Evolutionary conservation across 2,797 vertebrate genomes (phyloP).

Genomic region (Xenops minutus): DNA sequence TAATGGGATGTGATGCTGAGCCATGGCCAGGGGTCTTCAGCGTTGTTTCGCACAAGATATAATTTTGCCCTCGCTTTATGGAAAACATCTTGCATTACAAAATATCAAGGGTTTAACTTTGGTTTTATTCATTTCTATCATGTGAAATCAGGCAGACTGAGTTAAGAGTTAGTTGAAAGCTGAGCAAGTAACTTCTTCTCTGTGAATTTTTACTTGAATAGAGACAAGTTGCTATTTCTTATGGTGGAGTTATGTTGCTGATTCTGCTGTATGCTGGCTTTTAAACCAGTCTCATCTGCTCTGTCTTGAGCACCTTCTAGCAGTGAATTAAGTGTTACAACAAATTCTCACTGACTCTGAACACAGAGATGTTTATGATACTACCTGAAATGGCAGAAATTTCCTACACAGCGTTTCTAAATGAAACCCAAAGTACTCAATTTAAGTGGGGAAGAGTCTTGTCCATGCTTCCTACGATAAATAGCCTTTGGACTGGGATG

Average conservation of each 20-base stretch:
- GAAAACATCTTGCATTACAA: neutral
- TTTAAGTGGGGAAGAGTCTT: neutral
- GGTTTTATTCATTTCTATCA: neutral
- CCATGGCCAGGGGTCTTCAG: neutral
- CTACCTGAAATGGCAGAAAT: neutral
- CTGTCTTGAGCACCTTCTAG: neutral
- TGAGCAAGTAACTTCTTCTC: neutral
- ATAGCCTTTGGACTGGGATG: neutral
- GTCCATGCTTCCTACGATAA: neutral
- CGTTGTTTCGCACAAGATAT: neutral
- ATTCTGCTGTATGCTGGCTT: neutral
- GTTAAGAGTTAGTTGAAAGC: neutral
- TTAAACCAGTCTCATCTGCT: neutral
- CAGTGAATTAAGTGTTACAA: neutral
- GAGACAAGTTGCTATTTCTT: neutral
- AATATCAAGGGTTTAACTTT: neutral
- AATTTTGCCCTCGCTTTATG: neutral
- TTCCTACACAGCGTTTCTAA: neutral
- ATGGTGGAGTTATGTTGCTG: neutral
- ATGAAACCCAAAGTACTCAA: neutral
- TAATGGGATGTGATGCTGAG: neutral
- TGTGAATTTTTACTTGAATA: neutral
- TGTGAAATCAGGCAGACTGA: neutral
- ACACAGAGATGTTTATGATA: neutral
- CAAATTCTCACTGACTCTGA: neutral